Evolutionary conservation across 1,140 invertebrate species (phyloP).

Genomic region (Monochamus saltuarius): DNA sequence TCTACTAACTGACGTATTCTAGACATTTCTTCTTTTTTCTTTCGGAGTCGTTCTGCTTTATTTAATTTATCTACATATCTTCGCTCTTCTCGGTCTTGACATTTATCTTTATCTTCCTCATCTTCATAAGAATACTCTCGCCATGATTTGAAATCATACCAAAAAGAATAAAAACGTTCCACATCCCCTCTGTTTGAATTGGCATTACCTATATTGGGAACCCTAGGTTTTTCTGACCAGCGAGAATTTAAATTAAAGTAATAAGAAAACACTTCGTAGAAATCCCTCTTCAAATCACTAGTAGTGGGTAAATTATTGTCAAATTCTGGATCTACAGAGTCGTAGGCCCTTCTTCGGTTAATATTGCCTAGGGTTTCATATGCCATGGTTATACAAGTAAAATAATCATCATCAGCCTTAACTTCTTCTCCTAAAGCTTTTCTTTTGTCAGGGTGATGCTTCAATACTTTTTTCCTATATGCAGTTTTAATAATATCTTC

Average conservation of each 20-base stretch:
- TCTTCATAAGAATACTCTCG: slow-evolving; percentile 98
- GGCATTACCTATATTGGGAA: slow-evolving; percentile 81
- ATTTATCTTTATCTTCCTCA: slow-evolving; percentile 98
- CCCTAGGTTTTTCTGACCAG: slow-evolving; percentile 88
- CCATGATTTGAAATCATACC: slow-evolving; percentile 99
- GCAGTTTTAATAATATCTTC: slow-evolving; percentile 93
- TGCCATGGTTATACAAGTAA: slow-evolving; percentile 98
- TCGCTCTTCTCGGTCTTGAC: slow-evolving; percentile 91
- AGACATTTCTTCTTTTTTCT: slow-evolving; percentile 95
- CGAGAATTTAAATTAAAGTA: slow-evolving; percentile 85
- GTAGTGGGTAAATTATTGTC: slow-evolving; percentile 83
- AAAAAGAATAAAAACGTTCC: slow-evolving; percentile 86
- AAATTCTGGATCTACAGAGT: slow-evolving; percentile 94
- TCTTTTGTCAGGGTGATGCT: slow-evolving; percentile 97
- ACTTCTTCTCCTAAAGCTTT: slow-evolving; percentile 84
- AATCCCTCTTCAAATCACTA: slow-evolving; percentile 78
- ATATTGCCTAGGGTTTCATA: slow-evolving; percentile 87
- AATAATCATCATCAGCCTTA: slow-evolving; percentile 89
- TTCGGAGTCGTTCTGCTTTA: slow-evolving; percentile 83
- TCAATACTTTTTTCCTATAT: slow-evolving; percentile 88
- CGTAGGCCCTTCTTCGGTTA: slow-evolving; percentile 83
- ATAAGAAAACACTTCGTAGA: slow-evolving; percentile 76
- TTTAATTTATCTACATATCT: slow-evolving; percentile 98
- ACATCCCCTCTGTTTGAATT: slow-evolving; percentile 71
- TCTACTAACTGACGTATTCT: slow-evolving; percentile 89